Conservation (phyloP, 2,113 vertebrate genomes). For the Erpornis zantholeuca region DNA sequence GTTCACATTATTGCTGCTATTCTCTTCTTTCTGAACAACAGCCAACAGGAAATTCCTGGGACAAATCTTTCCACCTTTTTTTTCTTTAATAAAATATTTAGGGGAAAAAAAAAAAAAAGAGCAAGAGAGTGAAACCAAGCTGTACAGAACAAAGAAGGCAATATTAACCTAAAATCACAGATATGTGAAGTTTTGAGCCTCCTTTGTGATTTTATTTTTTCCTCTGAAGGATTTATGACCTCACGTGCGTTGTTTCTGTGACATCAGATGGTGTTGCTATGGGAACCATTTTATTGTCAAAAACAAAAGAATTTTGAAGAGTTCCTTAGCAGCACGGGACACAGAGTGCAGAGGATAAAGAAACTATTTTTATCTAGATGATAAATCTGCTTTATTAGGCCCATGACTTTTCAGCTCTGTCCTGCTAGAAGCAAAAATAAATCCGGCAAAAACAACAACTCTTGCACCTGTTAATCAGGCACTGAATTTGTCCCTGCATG, state of each 20-base stretch:
- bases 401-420: not conserved
- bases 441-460: not conserved
- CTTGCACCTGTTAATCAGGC: slow-evolving; percentile 39
- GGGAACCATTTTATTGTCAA: slow-evolving; percentile 54
- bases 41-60: slow-evolving; percentile 78
- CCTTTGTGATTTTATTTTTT: not conserved
- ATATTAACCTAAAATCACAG: not conserved
- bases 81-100: not conserved
- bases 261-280: slow-evolving; percentile 69
- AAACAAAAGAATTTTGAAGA: slow-evolving; percentile 42
- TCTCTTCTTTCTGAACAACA: slow-evolving; percentile 35
- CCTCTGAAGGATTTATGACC: slow-evolving; percentile 74
- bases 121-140: not conserved
- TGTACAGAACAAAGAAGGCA: not conserved
- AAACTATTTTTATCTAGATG: not conserved
- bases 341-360: not conserved
- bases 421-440: not conserved
- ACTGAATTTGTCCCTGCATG: not conserved
- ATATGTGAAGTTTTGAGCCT: not conserved
- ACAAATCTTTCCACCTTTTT: slow-evolving; percentile 65
- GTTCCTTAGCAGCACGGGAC: not conserved
- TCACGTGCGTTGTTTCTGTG: slow-evolving; percentile 62
- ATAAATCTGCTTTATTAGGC: slow-evolving; percentile 31
- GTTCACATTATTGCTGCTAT: slow-evolving; percentile 53
- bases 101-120: rapidly evolving